phyloP scores from a whole-genome alignment of 92 coral and sea anemone genomes.

The Phymanthus crucifer region DNA sequence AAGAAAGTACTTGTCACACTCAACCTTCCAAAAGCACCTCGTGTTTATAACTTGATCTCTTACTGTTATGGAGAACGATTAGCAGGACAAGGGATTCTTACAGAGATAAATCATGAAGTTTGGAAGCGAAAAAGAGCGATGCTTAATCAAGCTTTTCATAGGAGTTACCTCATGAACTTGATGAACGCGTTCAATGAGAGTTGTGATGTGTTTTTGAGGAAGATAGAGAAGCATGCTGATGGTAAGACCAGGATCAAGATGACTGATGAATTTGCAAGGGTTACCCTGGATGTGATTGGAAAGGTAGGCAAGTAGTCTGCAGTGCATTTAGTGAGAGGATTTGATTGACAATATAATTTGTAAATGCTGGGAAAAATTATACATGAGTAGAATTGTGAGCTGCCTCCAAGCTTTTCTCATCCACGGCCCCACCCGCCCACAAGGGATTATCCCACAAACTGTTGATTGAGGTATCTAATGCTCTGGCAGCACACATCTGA shows the following conservation, averaged over 20 bases:
- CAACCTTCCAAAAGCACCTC: conserved; percentile 58
- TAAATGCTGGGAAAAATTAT: not conserved
- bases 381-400: too few species aligned
- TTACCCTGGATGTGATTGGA: conserved; percentile 84
- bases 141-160: conserved; percentile 90
- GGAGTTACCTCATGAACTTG: conserved; percentile 75
- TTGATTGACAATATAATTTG: not conserved
- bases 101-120: conserved; percentile 58
- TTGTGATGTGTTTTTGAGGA: conserved; percentile 72
- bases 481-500: too few species aligned
- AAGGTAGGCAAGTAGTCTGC: conserved; percentile 55
- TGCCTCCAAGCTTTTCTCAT: too few species aligned
- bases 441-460: too few species aligned
- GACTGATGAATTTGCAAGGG: conserved; percentile 82
- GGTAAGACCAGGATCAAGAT: conserved; percentile 65
- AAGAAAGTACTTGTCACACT: conserved; percentile 49
- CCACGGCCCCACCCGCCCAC: too few species aligned
- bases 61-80: conserved; percentile 65
- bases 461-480: too few species aligned
- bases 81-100: conserved; percentile 62
- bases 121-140: conserved; percentile 76
- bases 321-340: too few species aligned
- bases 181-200: conserved; percentile 71
- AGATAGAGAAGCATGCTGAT: conserved; percentile 67
- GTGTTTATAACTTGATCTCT: conserved; percentile 33